Conservation (phyloP, 2,888 invertebrate species). For the Brassicogethes aeneus region DNA sequence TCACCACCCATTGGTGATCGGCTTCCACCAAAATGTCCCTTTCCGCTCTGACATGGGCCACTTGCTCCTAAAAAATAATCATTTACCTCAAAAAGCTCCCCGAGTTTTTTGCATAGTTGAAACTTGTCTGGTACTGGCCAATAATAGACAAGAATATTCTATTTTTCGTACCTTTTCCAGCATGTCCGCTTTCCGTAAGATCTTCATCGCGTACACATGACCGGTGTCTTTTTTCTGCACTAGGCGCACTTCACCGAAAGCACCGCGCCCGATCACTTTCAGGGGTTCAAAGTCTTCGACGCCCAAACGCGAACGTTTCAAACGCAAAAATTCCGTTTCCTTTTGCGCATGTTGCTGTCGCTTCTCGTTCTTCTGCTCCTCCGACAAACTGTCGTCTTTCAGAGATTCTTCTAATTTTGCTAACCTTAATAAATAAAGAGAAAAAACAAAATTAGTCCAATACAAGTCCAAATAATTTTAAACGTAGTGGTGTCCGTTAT, state of each 20-base stretch:
- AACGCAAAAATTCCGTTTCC: conserved; percentile 95
- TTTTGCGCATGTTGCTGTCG: conserved; percentile 94
- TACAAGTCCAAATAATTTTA: no score
- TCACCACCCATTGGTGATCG: conserved; percentile 99
- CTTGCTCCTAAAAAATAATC: conserved; percentile 37
- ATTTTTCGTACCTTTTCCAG: conserved; percentile 98
- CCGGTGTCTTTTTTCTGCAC: conserved; percentile 99
- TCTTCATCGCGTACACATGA: conserved; percentile 99
- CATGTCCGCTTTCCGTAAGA: conserved; percentile 97
- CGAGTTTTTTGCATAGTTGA: no score
- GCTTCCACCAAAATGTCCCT: conserved; percentile 97
- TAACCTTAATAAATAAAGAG: conserved; percentile 46
- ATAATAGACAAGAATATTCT: no score
- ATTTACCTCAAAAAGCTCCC: no score
- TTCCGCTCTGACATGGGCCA: conserved; percentile 95
- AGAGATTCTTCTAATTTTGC: conserved; percentile 93
- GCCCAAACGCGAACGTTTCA: conserved; percentile 90
- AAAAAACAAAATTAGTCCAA: conserved; percentile 1
- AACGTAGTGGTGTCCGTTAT: no score
- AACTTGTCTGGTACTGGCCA: no score
- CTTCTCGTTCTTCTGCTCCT: conserved; percentile 90
- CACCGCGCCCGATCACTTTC: conserved; percentile 91
- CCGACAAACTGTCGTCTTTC: conserved; percentile 89
- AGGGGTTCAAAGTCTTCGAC: conserved; percentile 98
- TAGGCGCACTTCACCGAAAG: conserved; percentile 90